Evolutionary conservation across 2,888 invertebrate species (phyloP).

Genomic region (Dioctria linearis): DNA sequence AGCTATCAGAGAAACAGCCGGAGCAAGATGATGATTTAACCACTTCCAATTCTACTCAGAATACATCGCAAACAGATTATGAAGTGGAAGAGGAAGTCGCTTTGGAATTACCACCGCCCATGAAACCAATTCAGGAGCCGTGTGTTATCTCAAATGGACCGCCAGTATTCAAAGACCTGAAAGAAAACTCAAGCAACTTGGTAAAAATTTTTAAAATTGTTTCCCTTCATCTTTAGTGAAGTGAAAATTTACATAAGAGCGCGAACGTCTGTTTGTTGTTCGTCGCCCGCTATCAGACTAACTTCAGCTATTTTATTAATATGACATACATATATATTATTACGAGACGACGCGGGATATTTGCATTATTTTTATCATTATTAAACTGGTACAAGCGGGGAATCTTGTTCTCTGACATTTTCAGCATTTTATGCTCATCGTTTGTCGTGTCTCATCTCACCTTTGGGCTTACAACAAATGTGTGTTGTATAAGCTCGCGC

Average conservation of each 20-base stretch:
- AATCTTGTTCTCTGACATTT: conserved; percentile 7
- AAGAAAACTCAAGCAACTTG: conserved; percentile 75
- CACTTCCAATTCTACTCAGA: conserved; percentile 61
- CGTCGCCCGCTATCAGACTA: no score
- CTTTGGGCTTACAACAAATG: background rate
- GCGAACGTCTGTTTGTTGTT: background rate
- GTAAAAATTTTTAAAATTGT: conserved; percentile 69
- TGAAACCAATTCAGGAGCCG: conserved; percentile 91
- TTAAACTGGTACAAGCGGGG: background rate
- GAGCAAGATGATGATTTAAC: conserved; percentile 68
- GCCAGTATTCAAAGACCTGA: conserved; percentile 71
- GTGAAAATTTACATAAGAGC: conserved; percentile 7
- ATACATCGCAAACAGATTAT: conserved; percentile 64
- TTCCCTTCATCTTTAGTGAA: background rate
- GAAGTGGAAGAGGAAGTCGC: conserved; percentile 83
- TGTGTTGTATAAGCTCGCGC: background rate
- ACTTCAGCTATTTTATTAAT: no score
- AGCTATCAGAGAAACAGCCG: conserved; percentile 69
- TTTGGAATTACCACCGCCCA: conserved; percentile 93
- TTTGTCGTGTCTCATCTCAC: background rate
- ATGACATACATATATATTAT: no score
- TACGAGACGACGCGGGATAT: background rate
- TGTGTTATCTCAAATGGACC: conserved; percentile 71
- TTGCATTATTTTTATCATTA: conserved; percentile 39
- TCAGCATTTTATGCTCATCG: background rate